Base-by-base conservation (phyloP, 2,797 vertebrate species). In the Lacerta viridis region DNA sequence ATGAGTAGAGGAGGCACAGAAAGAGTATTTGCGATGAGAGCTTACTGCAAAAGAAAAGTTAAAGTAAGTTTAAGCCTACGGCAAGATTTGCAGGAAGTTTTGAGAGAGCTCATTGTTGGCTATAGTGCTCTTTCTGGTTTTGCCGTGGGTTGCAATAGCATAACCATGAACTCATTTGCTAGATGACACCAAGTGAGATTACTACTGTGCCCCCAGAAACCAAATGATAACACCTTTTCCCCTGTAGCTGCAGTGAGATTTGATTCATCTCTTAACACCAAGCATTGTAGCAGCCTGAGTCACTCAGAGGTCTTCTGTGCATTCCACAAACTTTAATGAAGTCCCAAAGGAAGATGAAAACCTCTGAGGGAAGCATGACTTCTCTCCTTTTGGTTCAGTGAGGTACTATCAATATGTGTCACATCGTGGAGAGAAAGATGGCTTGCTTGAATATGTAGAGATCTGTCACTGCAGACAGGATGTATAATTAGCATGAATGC, bases 331-430 rank as follows among this genome's bases (percentile, higher is more conserved):
- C 64, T 74, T 7, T 93, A 92, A 94, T 88, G 87, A 87, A 92
- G 81, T 92, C 92, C 90, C 92, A 91, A 77, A 94, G 89, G 91
- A 92, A 91, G 77, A 81, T 39, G 87, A 87, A 79, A 83, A 82
- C n/a, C 78, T 85, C 72, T 29, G 39, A 61, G 72, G 64, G 61
- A 85, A 6, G 23, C 9, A 85, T 66, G 1, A 50, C 83, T 74
- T 25, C 25, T 69, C 33, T 87, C 17, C 85, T 79, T 92, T 91
- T 77, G 33, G 41, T 83, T 92, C 27, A 10, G 72, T 75, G 66
- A 64, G 82, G 6, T n/a, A 84, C 20, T 89, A 87, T 61, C 1
- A 15, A 8, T 46, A 61, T 1, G 0, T 85, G 66, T 76, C 1
- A 86, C 83, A 92, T 84, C 78, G 59, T 76, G 85, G 81, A 85